A percentile compares a stretch with the other conserved stretches of the same genome.
These are phyloP conservation scores for Oscheius sp. DNA, from an alignment of 2,888 invertebrate genomes.

Conservation along the genomic window DNA sequence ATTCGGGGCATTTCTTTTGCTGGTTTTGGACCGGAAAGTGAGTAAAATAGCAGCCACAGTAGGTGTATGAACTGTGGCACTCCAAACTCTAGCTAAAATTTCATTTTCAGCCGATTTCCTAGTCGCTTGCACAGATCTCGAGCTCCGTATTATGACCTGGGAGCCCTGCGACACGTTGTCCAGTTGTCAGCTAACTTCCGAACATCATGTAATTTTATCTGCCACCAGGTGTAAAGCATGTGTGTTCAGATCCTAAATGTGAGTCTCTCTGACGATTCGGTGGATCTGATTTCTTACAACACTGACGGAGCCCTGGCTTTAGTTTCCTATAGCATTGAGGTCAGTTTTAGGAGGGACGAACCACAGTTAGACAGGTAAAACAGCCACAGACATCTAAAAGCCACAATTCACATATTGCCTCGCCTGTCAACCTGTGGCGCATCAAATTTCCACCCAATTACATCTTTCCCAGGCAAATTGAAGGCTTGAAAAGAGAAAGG, in stretches of 20 bases:
- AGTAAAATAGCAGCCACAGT: background rate
- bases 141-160: slow-evolving; percentile 33
- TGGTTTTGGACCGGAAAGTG: slow-evolving; percentile 31
- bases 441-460: too few relatives aligned
- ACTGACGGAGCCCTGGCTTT: slow-evolving; percentile 23
- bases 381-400: too few relatives aligned
- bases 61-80: too few relatives aligned
- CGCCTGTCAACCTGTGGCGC: too few relatives aligned
- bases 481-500: too few relatives aligned
- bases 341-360: slow-evolving; percentile 6
- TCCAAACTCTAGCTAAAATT: too few relatives aligned
- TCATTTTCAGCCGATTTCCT: slow-evolving; percentile 33
- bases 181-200: slow-evolving; percentile 20
- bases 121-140: slow-evolving; percentile 30
- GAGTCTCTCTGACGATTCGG: slow-evolving; percentile 34
- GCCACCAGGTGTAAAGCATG: background rate
- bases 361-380: too few relatives aligned
- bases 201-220: slow-evolving; percentile 23
- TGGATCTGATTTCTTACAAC: slow-evolving; percentile 30
- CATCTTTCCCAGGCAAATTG: too few relatives aligned
- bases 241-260: slow-evolving; percentile 29
- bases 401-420: too few relatives aligned
- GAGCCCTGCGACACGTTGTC: slow-evolving; percentile 35
- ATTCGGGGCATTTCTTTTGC: slow-evolving; percentile 28
- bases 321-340: slow-evolving; percentile 31